These are phyloP conservation scores for Eulemur coronatus DNA, from an alignment of 2,797 vertebrate genomes.

Conservation along the genomic window DNA sequence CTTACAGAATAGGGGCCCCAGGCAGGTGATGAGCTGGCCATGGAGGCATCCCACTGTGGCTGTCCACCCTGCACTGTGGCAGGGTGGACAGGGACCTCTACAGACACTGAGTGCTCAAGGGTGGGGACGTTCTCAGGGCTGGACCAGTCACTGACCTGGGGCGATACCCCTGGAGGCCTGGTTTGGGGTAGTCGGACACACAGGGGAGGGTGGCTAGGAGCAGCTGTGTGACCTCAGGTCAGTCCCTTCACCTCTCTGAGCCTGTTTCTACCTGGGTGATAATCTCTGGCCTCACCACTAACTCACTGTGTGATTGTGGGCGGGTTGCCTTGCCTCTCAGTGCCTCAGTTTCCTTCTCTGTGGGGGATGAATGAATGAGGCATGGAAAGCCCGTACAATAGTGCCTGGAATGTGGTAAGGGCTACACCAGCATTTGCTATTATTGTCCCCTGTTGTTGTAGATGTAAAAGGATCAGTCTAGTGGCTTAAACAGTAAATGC, in stretches of 20 bases:
- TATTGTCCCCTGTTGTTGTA: neutral
- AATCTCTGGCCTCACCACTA: neutral
- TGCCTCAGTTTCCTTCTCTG: neutral
- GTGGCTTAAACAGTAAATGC: neutral
- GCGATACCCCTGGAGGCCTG: neutral
- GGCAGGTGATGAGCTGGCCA: neutral
- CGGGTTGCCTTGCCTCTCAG: too few relatives aligned
- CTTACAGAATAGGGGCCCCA: neutral
- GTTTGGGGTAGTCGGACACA: neutral
- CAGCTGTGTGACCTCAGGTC: neutral
- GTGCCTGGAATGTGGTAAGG: accelerated
- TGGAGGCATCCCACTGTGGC: neutral
- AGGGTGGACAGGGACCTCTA: neutral
- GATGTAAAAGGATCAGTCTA: accelerated
- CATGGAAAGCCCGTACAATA: accelerated
- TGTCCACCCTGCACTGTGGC: too few relatives aligned
- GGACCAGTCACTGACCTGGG: neutral
- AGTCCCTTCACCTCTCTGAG: neutral
- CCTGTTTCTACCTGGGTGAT: neutral
- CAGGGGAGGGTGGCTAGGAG: neutral
- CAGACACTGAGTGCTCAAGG: accelerated
- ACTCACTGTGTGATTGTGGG: neutral
- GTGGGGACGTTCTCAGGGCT: neutral
- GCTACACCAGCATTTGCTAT: neutral
- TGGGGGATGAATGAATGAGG: neutral